Conservation (phyloP, 2,888 invertebrate genomes). For the Lasioglossum calceatum region DNA sequence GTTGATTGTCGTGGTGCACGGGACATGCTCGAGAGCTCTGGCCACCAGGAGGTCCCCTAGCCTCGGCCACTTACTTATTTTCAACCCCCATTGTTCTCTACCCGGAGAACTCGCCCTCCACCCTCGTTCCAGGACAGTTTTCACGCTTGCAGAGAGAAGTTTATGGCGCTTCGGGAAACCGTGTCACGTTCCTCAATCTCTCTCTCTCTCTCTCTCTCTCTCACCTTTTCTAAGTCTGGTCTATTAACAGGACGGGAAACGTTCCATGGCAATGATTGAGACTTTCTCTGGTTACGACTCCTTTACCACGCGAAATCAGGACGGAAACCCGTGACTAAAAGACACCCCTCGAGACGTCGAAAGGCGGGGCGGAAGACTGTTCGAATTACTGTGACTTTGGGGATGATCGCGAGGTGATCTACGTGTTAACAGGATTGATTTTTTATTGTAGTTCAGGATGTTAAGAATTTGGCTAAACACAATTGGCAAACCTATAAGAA, state of each 20-base stretch:
- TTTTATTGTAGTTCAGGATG: too few species aligned
- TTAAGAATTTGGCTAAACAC: too few species aligned
- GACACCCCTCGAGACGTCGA: neutral
- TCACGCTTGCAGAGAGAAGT: slow-evolving; percentile 58
- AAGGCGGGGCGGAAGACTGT: neutral
- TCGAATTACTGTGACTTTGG: neutral
- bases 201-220: slow-evolving; percentile 17
- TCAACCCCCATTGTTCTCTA: slow-evolving; percentile 57
- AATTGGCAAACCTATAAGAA: too few species aligned
- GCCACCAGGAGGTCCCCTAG: slow-evolving; percentile 66
- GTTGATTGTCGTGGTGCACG: slow-evolving; percentile 64
- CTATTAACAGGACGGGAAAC: slow-evolving; percentile 38
- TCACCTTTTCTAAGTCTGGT: slow-evolving; percentile 18
- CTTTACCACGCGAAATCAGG: slow-evolving; percentile 23
- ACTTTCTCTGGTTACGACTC: slow-evolving; percentile 26
- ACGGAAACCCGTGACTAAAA: neutral
- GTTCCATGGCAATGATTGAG: slow-evolving; percentile 32
- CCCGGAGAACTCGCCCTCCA: slow-evolving; percentile 33
- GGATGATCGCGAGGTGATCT: too few species aligned
- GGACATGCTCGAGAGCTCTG: slow-evolving; percentile 40
- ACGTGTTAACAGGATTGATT: too few species aligned
- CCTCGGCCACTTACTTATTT: slow-evolving; percentile 66
- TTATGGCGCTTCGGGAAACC: slow-evolving; percentile 56
- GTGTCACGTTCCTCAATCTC: slow-evolving; percentile 45
- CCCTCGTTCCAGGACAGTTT: slow-evolving; percentile 49